A percentile compares a stretch with the other conserved stretches of the same genome.
phyloP scores from a whole-genome alignment of 2,797 vertebrate species.

The Varecia variegata region DNA sequence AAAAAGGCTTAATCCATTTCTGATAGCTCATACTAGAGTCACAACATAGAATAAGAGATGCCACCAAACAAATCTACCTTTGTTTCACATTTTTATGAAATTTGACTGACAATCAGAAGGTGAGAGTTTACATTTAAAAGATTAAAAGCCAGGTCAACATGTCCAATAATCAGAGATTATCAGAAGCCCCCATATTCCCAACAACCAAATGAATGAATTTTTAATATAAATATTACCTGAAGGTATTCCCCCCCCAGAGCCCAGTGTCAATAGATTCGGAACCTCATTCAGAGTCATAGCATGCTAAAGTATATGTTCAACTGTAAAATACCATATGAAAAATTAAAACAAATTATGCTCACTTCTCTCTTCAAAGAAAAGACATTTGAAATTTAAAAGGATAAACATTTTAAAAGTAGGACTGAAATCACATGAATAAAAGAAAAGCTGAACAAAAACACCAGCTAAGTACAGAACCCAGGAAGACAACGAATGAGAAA shows the following conservation, averaged over 20 bases:
- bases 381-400: constrained; percentile 10
- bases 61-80: constrained; percentile 69
- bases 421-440: constrained; percentile 66
- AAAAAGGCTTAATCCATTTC: constrained; percentile 73
- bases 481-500: constrained; percentile 75
- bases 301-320: not conserved
- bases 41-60: constrained; percentile 61
- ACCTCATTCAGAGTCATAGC: not conserved
- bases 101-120: constrained; percentile 49
- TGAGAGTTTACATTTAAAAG: constrained; percentile 45
- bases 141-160: not conserved
- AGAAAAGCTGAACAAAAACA: constrained; percentile 31
- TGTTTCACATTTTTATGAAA: constrained; percentile 70
- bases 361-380: constrained; percentile 34
- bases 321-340: not conserved
- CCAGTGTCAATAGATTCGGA: not conserved
- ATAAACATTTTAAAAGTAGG: constrained; percentile 27
- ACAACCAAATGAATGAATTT: not conserved
- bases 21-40: constrained; percentile 69
- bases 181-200: not conserved
- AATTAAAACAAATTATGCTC: constrained; percentile 27
- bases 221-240: constrained; percentile 9
- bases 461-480: constrained; percentile 64
- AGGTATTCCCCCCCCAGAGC: not conserved
- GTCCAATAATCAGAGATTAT: not conserved